Percentiles rank a stretch among this genome's conserved stretches.
Conservation (phyloP, 2,113 vertebrate genomes). For the Danionella cerebrum region DNA sequence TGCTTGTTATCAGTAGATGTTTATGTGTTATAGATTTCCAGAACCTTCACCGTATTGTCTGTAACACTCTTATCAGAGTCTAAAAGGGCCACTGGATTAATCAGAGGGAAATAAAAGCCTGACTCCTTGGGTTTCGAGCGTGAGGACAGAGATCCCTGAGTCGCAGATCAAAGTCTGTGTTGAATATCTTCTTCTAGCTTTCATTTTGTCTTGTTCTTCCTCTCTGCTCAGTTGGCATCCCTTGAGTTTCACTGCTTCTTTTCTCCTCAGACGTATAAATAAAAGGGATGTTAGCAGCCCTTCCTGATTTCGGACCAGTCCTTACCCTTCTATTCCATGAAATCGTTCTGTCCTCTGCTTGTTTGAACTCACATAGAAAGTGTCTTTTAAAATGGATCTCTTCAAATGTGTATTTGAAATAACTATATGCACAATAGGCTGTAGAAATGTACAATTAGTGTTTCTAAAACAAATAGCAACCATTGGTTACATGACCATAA, state of each 20-base stretch:
- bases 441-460: too few relatives aligned
- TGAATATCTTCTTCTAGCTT: conserved; percentile 2
- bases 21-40: not conserved
- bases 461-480: too few relatives aligned
- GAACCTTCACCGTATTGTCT: conserved; percentile 19
- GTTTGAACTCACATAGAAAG: too few relatives aligned
- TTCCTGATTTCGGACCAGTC: conserved; percentile 6
- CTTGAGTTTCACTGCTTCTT: conserved; percentile 8
- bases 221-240: conserved; percentile 12
- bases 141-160: conserved; percentile 16
- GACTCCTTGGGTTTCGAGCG: conserved; percentile 21
- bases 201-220: not conserved
- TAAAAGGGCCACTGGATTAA: conserved; percentile 30
- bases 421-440: too few relatives aligned
- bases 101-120: conserved; percentile 24
- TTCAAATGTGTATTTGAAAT: too few relatives aligned
- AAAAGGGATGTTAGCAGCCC: conserved; percentile 8
- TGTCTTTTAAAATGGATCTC: too few relatives aligned
- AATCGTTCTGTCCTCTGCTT: too few relatives aligned
- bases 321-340: conserved; percentile 18
- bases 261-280: conserved; percentile 13
- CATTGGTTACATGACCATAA: too few relatives aligned
- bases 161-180: conserved; percentile 20
- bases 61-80: conserved; percentile 23
- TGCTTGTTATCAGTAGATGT: not conserved